Evolutionary conservation across 2,888 invertebrate genomes (phyloP).

Genomic region (Boloria selene): DNA sequence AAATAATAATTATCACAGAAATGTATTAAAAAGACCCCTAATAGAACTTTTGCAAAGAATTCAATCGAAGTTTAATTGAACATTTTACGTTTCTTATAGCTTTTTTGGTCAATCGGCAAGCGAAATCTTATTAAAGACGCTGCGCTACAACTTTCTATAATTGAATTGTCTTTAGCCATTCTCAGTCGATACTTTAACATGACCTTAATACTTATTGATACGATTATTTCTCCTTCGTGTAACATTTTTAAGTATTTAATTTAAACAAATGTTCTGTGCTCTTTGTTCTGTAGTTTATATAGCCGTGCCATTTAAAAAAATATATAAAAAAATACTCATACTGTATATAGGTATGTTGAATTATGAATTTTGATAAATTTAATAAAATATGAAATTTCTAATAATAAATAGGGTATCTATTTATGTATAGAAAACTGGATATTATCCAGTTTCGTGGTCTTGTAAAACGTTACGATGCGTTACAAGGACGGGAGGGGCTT

Average conservation of each 20-base stretch:
- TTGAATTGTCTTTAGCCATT: slow-evolving; percentile 37
- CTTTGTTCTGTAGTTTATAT: too few species aligned
- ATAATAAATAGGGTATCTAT: too few species aligned
- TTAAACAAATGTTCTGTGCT: too few species aligned
- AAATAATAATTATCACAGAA: background rate
- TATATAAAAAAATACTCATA: too few species aligned
- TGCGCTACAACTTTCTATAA: slow-evolving; percentile 29
- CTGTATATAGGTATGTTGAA: too few species aligned
- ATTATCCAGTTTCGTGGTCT: too few species aligned
- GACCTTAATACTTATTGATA: slow-evolving; percentile 20
- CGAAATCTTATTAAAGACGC: slow-evolving; percentile 32
- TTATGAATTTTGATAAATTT: too few species aligned
- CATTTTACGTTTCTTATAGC: slow-evolving; percentile 13
- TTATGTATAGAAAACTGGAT: too few species aligned
- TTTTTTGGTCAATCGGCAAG: slow-evolving; percentile 22
- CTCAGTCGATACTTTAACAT: slow-evolving; percentile 25
- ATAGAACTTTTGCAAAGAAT: slow-evolving; percentile 14
- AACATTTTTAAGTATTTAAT: background rate
- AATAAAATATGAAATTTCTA: too few species aligned
- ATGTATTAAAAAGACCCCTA: slow-evolving; percentile 2
- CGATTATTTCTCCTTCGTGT: background rate
- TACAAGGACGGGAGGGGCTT: too few species aligned
- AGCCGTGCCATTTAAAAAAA: too few species aligned
- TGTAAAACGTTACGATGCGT: too few species aligned
- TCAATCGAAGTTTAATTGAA: slow-evolving; percentile 13